phyloP scores from a whole-genome alignment of 2,888 invertebrate species.

The Mythimna impura region DNA sequence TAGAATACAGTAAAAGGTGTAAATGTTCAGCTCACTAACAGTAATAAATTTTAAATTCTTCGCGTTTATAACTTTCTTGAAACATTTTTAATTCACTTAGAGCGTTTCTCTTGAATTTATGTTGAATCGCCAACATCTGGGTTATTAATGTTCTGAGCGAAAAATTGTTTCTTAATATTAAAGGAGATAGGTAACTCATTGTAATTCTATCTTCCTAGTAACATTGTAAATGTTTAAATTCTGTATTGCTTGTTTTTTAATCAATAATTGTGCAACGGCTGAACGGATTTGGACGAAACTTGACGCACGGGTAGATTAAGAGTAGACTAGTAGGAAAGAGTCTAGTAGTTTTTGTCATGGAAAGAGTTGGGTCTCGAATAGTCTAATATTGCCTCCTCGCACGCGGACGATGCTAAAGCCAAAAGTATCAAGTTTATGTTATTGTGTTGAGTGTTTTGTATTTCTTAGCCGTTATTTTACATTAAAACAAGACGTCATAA shows the following conservation, averaged over 20 bases:
- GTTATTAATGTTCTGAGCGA: constrained; percentile 45
- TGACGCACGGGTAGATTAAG: too few species aligned
- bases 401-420: too few species aligned
- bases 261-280: not conserved
- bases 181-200: not conserved
- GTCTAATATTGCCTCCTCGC: too few species aligned
- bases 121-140: constrained; percentile 52
- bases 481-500: too few species aligned
- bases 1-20: constrained; percentile 22
- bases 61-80: constrained; percentile 47
- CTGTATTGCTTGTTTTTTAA: not conserved
- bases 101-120: constrained; percentile 47
- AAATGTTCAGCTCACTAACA: constrained; percentile 24
- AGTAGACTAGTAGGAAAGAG: too few species aligned
- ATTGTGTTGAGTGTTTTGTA: too few species aligned
- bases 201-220: not conserved
- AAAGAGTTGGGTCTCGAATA: too few species aligned
- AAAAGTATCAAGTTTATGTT: too few species aligned
- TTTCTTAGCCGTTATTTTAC: too few species aligned
- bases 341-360: too few species aligned
- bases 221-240: not conserved
- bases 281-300: too few species aligned
- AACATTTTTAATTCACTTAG: constrained; percentile 57
- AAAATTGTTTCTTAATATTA: constrained; percentile 26
- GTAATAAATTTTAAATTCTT: constrained; percentile 51